Conservation (phyloP, 2,797 vertebrate genomes). For the Tapera naevia region DNA sequence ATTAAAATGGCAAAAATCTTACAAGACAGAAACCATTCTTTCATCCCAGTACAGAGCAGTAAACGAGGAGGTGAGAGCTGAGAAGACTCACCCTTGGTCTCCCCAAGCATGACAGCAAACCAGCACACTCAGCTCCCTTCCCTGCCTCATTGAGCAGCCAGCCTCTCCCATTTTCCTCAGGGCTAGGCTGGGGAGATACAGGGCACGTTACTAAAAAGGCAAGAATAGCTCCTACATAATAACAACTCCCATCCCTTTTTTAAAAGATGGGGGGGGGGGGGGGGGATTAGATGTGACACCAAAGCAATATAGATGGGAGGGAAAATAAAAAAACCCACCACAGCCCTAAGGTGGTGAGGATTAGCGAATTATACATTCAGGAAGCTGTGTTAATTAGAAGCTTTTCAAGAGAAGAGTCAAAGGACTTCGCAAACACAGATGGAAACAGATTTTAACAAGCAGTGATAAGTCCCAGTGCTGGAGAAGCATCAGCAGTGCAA, state of each 20-base stretch:
- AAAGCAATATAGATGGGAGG: not conserved
- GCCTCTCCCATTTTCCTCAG: not conserved
- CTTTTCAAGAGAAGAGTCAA: slow-evolving; percentile 34
- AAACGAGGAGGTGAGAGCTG: not conserved
- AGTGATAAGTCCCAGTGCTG: not conserved
- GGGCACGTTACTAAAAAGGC: not conserved
- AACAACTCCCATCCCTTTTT: not conserved
- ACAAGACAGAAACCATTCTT: not conserved
- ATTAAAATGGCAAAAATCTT: not conserved
- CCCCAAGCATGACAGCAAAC: not conserved
- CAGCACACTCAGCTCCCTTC: not conserved
- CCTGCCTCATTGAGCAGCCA: not conserved
- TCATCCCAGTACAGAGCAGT: not conserved
- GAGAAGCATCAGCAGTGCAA: not conserved
- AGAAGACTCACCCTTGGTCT: not conserved
- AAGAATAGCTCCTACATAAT: not conserved
- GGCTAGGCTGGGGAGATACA: not conserved
- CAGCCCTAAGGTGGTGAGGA: not conserved
- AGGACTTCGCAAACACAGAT: slow-evolving; percentile 3
- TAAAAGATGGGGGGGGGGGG: not conserved
- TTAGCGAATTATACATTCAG: not conserved
- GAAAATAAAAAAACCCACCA: not conserved
- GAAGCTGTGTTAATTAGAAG: slow-evolving; percentile 20
- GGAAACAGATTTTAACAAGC: not conserved
- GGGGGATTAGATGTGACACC: not conserved